A percentile compares a stretch with the other conserved stretches of the same genome.
phyloP scores from a whole-genome alignment of 2,888 invertebrate species.

The Thumatha senex region DNA sequence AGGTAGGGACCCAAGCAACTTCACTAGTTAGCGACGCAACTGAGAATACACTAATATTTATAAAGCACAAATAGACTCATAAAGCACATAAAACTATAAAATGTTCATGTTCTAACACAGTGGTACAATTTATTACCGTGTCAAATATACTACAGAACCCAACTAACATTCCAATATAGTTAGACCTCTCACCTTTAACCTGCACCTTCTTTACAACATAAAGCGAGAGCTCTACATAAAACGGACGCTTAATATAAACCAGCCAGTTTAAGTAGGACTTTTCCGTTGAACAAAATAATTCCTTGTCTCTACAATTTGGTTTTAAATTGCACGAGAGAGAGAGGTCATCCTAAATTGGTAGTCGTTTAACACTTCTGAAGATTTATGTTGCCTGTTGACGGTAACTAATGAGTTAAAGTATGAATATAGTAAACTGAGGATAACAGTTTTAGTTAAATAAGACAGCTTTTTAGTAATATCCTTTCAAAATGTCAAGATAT shows the following conservation, averaged over 20 bases:
- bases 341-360: slow-evolving; percentile 21
- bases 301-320: background rate
- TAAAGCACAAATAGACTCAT: too few species aligned
- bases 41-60: too few species aligned
- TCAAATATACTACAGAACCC: slow-evolving; percentile 13
- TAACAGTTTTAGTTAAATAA: slow-evolving; percentile 15
- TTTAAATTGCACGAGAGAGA: background rate
- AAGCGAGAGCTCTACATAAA: background rate
- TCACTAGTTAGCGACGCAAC: too few species aligned
- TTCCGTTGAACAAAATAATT: background rate
- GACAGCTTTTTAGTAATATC: slow-evolving; percentile 6
- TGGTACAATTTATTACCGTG: slow-evolving; percentile 23
- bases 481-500: too few species aligned
- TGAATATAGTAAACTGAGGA: slow-evolving; percentile 18
- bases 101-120: background rate
- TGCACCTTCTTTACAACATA: background rate
- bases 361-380: slow-evolving; percentile 33
- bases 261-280: background rate
- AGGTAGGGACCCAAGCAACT: too few species aligned
- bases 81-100: too few species aligned
- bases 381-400: slow-evolving; percentile 37
- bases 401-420: slow-evolving; percentile 39
- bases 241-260: background rate
- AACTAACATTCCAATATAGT: slow-evolving; percentile 12
- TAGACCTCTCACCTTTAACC: slow-evolving; percentile 9